phyloP scores from a whole-genome alignment of 2,113 vertebrate genomes.

The Apaloderma vittatum region DNA sequence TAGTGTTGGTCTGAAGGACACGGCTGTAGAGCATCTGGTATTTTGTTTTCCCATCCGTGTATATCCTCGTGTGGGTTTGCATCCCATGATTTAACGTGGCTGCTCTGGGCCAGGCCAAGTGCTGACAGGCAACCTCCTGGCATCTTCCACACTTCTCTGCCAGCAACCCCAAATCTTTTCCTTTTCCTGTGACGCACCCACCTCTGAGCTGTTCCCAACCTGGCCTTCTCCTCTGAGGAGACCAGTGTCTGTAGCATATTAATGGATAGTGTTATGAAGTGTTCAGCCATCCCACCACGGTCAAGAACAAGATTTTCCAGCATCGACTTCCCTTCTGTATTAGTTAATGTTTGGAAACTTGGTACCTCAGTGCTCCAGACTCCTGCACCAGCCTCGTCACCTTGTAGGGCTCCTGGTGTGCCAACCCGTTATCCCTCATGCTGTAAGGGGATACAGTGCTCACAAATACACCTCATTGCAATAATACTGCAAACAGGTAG shows the following conservation, averaged over 20 bases:
- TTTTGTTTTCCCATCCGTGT: not conserved
- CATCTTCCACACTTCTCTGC: conserved; percentile 2
- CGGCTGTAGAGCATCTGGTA: not conserved
- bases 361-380: accelerated
- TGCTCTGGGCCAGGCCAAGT: not conserved
- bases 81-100: not conserved
- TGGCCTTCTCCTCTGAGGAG: not conserved
- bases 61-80: not conserved
- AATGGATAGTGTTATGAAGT: not conserved
- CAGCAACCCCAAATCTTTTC: conserved; percentile 4
- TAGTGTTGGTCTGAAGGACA: not conserved
- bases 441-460: not conserved
- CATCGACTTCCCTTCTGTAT: not conserved
- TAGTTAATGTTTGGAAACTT: conserved; percentile 16
- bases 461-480: not conserved
- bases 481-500: accelerated
- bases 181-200: conserved; percentile 14
- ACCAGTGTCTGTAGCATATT: not conserved
- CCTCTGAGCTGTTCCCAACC: not conserved
- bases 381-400: not conserved
- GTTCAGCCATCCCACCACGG: not conserved
- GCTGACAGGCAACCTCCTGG: conserved; percentile 28
- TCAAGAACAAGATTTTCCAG: conserved; percentile 41
- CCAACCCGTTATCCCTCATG: not conserved
- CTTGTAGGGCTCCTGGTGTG: not conserved